Base-by-base conservation (phyloP, 23 tunicate species). In the Clavelina lepadiformis region DNA sequence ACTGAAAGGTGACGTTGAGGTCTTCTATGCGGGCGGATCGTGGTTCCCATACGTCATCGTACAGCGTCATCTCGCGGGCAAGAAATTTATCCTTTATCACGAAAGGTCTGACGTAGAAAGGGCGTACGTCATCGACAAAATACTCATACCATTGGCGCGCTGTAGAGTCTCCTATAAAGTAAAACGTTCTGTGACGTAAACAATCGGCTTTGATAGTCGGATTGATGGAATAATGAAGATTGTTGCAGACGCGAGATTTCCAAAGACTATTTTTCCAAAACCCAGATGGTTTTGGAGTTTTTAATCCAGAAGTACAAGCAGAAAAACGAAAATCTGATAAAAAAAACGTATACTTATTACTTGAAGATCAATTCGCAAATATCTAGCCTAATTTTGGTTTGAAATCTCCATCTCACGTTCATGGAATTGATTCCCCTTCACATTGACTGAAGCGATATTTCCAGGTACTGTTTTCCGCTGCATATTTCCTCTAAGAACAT, bases 21-120 rank as follows among this genome's bases (percentile, higher is more conserved):
- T 67, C 5, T 5, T 46, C 33, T 20, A 46, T 46, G 46, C 50
- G 19, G 34, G 56, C 30, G 1, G 13, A 50, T 28, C 60, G 30
- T 68, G 73, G 73, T 4, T 67, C 72, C 72, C 72, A 67, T 6
- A 67, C 60, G 73, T 68, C 73, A 3, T 30, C 7, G 34, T 31
- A 68, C 13, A 1, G 11, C 5, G 22, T 22, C 20, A 25, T 18
- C 31, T 68, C 73, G 38, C 25, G 19, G 2, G 53, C 37, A 18
- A 6, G 3, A 2, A 28, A n/a, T n/a, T n/a, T n/a, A n/a, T n/a
- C n/a, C n/a, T n/a, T n/a, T n/a, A n/a, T n/a, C n/a, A n/a, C n/a
- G n/a, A n/a, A n/a, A n/a, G n/a, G n/a, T n/a, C n/a, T n/a, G n/a
- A n/a, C n/a, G n/a, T n/a, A n/a, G n/a, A n/a, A n/a, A n/a, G 7